Percentiles rank a stretch among this genome's conserved stretches.
Evolutionary conservation across 1,140 invertebrate species (phyloP).

Genomic region (Neuroterus valhalla): DNA sequence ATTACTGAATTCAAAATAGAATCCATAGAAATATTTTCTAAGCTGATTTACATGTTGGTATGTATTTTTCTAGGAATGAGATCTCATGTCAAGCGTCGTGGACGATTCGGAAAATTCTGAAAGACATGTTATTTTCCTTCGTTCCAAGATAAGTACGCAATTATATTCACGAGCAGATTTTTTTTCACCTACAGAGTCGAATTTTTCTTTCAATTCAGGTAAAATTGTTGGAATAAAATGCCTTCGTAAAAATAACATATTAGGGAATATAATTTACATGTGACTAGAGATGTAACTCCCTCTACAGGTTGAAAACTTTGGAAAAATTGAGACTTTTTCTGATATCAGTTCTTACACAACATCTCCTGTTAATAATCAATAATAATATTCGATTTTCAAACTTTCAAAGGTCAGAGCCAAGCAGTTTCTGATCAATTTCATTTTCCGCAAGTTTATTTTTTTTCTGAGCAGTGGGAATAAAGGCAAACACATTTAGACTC

Average conservation of each 20-base stretch:
- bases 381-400: slow-evolving; percentile 2
- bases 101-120: background rate
- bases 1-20: background rate
- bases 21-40: background rate
- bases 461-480: slow-evolving; percentile 5
- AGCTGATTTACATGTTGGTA: background rate
- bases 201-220: background rate
- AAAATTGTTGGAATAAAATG: too few relatives aligned
- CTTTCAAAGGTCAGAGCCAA: slow-evolving; percentile 19
- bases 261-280: background rate
- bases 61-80: background rate
- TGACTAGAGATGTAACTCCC: slow-evolving; percentile 24
- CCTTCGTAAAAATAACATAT: background rate
- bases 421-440: slow-evolving; percentile 16
- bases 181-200: background rate
- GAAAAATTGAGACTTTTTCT: slow-evolving; percentile 24
- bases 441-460: background rate
- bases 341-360: background rate
- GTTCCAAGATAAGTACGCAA: background rate
- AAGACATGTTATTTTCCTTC: background rate
- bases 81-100: slow-evolving; percentile 1
- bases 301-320: slow-evolving; percentile 14
- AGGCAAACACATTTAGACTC: background rate
- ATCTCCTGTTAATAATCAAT: background rate
- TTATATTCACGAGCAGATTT: too few relatives aligned